A percentile compares a stretch with the other conserved stretches of the same genome.
phyloP scores from a whole-genome alignment of 2,797 vertebrate species.

The Pangasius larnaudii region DNA sequence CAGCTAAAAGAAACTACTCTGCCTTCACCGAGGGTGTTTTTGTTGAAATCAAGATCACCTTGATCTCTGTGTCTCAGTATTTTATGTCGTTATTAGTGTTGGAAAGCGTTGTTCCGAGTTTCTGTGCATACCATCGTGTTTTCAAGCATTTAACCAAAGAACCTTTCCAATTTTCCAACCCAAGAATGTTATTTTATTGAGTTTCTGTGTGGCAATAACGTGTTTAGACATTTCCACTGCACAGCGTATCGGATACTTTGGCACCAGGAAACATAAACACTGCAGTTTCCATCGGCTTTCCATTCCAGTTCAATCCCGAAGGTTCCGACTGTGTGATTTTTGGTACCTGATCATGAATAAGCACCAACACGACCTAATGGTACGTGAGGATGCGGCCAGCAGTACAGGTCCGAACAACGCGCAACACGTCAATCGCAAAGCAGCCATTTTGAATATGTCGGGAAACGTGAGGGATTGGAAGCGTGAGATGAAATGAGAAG shows the following conservation, averaged over 20 bases:
- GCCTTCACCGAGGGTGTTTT: background rate
- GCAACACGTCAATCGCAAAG: background rate
- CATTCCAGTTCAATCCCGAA: background rate
- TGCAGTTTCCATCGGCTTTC: background rate
- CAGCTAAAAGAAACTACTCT: background rate
- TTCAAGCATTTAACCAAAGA: background rate
- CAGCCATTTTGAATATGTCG: background rate
- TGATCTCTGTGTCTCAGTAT: background rate
- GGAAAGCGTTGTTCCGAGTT: background rate
- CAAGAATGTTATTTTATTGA: background rate
- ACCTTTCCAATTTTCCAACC: background rate
- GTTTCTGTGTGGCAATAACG: background rate
- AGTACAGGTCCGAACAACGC: background rate
- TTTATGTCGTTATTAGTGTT: background rate
- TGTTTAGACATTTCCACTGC: constrained; percentile 1
- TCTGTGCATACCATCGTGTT: too few species aligned
- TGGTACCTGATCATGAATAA: background rate
- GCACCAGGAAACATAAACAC: background rate
- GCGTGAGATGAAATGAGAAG: background rate
- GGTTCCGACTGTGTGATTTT: background rate
- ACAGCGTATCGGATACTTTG: background rate
- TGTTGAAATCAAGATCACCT: background rate
- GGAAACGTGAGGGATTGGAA: background rate
- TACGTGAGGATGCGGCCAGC: background rate
- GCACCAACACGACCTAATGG: background rate